Conservation (phyloP, 2,113 vertebrate species). For the Callaeas wilsoni region DNA sequence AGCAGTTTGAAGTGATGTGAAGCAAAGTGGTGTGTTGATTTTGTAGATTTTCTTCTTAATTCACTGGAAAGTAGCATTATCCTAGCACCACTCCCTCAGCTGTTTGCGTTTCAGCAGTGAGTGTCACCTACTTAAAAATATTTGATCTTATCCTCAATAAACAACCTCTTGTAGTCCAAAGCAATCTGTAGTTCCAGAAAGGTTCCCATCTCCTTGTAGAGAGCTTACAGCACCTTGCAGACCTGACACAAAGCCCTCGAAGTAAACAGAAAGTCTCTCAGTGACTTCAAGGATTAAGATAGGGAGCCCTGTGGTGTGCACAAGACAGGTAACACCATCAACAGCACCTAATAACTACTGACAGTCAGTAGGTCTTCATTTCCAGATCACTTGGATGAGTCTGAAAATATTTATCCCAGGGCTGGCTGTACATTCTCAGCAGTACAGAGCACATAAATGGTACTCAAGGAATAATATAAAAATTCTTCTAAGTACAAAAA, state of each 20-base stretch:
- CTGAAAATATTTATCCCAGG: neutral
- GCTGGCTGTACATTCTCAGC: neutral
- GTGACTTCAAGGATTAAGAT: neutral
- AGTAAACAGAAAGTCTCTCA: neutral
- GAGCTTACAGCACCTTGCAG: neutral
- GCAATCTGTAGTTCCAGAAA: neutral
- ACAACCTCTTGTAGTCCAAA: neutral
- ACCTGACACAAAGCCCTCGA: neutral
- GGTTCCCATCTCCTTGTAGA: neutral
- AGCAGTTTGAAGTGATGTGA: neutral
- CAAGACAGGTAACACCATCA: neutral
- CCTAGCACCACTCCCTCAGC: neutral
- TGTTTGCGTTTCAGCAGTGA: neutral
- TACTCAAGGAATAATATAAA: neutral
- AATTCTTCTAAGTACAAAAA: neutral
- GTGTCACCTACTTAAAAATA: neutral
- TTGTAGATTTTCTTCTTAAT: neutral
- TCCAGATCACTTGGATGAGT: neutral
- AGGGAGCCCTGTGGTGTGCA: neutral
- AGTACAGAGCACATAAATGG: neutral
- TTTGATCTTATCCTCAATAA: neutral
- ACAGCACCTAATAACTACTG: neutral
- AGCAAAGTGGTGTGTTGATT: neutral
- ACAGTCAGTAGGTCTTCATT: neutral
- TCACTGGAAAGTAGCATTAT: neutral